Evolutionary conservation across 2,797 vertebrate species (phyloP).

Genomic region (Sylvia borin): DNA sequence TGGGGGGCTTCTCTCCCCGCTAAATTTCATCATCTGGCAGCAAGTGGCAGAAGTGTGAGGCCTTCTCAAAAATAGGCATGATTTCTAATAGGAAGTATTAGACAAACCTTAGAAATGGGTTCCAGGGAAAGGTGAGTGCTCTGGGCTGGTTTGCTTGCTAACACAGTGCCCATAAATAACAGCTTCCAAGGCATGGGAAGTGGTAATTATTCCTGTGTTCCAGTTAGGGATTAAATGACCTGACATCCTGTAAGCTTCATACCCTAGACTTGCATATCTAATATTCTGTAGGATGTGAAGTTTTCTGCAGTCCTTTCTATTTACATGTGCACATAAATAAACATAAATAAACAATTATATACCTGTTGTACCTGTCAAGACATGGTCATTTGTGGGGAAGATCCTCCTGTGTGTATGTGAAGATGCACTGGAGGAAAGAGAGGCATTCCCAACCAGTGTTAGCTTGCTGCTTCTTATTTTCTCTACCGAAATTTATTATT

Average conservation of each 20-base stretch:
- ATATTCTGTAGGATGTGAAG: neutral
- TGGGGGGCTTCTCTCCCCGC: neutral
- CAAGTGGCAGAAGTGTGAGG: neutral
- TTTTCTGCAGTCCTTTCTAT: neutral
- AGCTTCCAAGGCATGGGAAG: neutral
- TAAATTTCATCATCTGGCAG: neutral
- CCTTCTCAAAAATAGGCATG: neutral
- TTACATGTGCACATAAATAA: neutral
- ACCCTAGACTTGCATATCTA: neutral
- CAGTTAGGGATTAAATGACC: neutral
- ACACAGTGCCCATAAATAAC: neutral
- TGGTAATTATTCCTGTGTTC: neutral
- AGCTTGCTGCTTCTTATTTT: neutral
- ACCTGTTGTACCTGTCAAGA: neutral
- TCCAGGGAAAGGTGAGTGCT: neutral
- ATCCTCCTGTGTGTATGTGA: fast-evolving
- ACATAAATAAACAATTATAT: neutral
- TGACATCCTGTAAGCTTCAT: neutral
- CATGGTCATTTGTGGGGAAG: neutral
- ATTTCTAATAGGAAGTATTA: neutral
- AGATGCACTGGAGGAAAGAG: neutral
- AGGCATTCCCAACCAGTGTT: neutral
- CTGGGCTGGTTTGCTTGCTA: slow-evolving; percentile 1
- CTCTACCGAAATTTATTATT: neutral
- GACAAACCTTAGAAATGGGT: neutral